These are phyloP conservation scores for Coleophora deauratella DNA, from an alignment of 2,888 invertebrate species.

Conservation along the genomic window DNA sequence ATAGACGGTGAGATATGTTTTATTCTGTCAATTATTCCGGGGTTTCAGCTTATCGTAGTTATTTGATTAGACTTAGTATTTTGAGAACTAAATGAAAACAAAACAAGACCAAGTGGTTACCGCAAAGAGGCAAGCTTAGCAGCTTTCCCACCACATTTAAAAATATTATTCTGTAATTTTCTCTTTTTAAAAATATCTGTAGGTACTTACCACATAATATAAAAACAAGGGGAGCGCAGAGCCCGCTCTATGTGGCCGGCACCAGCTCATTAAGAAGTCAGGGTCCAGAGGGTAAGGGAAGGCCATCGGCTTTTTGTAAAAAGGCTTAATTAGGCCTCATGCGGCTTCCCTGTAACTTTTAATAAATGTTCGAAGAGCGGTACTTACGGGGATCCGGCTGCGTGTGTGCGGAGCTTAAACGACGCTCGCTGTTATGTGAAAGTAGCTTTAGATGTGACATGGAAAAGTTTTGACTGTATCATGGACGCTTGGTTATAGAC, in stretches of 20 bases:
- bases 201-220: slow-evolving; percentile 34
- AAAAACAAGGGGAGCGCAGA: slow-evolving; percentile 51
- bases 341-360: slow-evolving; percentile 73
- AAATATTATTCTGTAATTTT: not conserved
- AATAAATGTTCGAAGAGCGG: slow-evolving; percentile 68
- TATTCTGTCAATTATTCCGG: no score
- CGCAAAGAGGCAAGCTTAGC: no score
- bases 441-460: not conserved
- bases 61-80: no score
- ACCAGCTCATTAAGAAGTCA: slow-evolving; percentile 70
- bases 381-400: slow-evolving; percentile 36
- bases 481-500: no score
- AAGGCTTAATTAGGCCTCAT: slow-evolving; percentile 73
- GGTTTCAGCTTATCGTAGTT: no score
- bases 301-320: slow-evolving; percentile 61
- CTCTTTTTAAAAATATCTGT: no score
- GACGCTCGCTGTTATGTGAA: not conserved
- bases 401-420: slow-evolving; percentile 20
- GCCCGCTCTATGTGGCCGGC: slow-evolving; percentile 58
- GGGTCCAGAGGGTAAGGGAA: slow-evolving; percentile 64
- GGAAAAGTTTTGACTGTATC: no score
- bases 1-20: no score
- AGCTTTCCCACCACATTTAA: not conserved
- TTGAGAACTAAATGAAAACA: no score
- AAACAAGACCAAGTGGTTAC: no score